A percentile compares a stretch with the other conserved stretches of the same genome.
phyloP scores from a whole-genome alignment of 2,113 vertebrate species.

The Coreoperca whiteheadi region DNA sequence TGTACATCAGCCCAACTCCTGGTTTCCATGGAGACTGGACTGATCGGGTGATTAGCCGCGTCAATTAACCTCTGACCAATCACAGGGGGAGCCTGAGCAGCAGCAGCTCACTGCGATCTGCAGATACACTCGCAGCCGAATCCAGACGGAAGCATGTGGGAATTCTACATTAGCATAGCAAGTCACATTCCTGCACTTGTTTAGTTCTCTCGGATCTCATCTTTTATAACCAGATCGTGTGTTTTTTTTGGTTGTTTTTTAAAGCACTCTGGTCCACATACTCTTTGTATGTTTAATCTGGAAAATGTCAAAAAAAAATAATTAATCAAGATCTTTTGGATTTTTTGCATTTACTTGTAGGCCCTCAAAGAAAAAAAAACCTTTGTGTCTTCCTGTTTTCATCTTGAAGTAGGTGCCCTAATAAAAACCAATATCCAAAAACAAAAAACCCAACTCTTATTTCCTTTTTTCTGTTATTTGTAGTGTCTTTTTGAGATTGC shows the following conservation, averaged over 20 bases:
- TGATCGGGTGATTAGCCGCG: conserved; percentile 64
- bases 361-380: background rate
- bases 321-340: too few relatives aligned
- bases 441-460: background rate
- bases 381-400: background rate
- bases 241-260: background rate
- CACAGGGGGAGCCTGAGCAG: conserved; percentile 24
- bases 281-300: background rate
- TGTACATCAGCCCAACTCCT: conserved; percentile 43
- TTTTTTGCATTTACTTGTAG: background rate
- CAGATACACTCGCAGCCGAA: conserved; percentile 28
- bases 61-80: conserved; percentile 76
- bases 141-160: conserved; percentile 6
- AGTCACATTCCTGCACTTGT: conserved; percentile 14
- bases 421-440: too few relatives aligned
- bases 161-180: background rate
- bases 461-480: background rate
- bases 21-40: conserved; percentile 73
- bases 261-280: background rate
- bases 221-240: background rate
- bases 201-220: background rate
- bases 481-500: background rate
- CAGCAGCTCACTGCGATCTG: conserved; percentile 40
- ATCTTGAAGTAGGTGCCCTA: too few relatives aligned
- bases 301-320: background rate